Percentiles rank a stretch among this genome's conserved stretches.
Conservation (phyloP, 2,888 invertebrate species). For the Celastrina argiolus region DNA sequence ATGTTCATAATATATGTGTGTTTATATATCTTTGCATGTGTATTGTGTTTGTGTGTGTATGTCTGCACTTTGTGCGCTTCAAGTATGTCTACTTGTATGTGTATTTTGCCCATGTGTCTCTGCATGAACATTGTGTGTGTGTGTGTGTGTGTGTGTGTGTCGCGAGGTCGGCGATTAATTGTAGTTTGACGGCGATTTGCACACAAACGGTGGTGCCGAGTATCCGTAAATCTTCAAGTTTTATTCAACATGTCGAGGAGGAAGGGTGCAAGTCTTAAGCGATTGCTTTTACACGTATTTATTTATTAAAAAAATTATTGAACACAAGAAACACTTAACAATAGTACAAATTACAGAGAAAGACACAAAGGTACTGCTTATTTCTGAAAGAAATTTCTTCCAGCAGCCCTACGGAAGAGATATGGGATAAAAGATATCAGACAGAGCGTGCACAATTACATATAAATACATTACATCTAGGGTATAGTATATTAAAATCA, state of each 20-base stretch:
- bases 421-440: too few relatives aligned
- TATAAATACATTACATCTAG: too few relatives aligned
- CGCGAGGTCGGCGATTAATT: constrained; percentile 12
- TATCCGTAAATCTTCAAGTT: constrained; percentile 16
- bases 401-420: too few relatives aligned
- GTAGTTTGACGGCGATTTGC: constrained; percentile 6
- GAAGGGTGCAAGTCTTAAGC: background rate
- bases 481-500: too few relatives aligned
- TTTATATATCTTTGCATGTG: background rate
- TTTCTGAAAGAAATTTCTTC: too few relatives aligned
- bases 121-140: background rate
- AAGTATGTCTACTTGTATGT: too few relatives aligned
- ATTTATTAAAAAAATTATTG: too few relatives aligned
- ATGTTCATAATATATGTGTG: background rate
- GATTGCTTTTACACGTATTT: background rate
- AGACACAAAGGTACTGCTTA: too few relatives aligned
- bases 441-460: too few relatives aligned
- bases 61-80: too few relatives aligned
- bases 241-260: background rate
- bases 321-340: too few relatives aligned
- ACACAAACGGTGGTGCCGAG: constrained; percentile 13
- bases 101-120: background rate
- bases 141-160: background rate
- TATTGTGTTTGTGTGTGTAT: background rate
- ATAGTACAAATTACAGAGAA: too few relatives aligned